A percentile compares a stretch with the other conserved stretches of the same genome.
Conservation (phyloP, 2,797 vertebrate genomes). For the Phrynocephalus forsythii region DNA sequence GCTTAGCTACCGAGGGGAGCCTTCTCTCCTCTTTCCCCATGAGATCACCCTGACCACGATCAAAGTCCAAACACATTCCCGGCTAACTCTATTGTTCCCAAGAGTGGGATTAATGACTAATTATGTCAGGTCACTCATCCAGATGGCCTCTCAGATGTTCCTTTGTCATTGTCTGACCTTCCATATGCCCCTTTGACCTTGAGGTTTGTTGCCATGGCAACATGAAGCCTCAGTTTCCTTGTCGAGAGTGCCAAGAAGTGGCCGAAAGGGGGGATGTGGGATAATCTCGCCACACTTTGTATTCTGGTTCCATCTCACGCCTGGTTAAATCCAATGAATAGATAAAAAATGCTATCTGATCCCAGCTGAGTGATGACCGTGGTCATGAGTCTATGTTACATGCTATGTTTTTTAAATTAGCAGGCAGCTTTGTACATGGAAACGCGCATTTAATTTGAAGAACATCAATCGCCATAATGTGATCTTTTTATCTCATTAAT, state of each 20-base stretch:
- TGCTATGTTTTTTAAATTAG: slow-evolving; percentile 93
- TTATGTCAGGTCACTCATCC: slow-evolving; percentile 99
- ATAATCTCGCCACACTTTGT: slow-evolving; percentile 90
- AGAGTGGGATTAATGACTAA: slow-evolving; percentile 97
- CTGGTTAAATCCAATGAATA: slow-evolving; percentile 98
- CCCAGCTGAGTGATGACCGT: slow-evolving; percentile 88
- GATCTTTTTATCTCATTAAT: slow-evolving; percentile 97
- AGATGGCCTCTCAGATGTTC: slow-evolving; percentile 97
- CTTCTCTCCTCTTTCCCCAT: slow-evolving; percentile 82
- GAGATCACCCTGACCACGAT: slow-evolving; percentile 86
- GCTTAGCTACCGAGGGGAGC: slow-evolving; percentile 88
- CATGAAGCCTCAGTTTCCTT: slow-evolving; percentile 87
- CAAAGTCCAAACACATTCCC: slow-evolving; percentile 89
- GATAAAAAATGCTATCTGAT: slow-evolving; percentile 89
- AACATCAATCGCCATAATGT: slow-evolving; percentile 90
- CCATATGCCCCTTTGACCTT: slow-evolving; percentile 95
- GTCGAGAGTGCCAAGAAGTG: slow-evolving; percentile 83
- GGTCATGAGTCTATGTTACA: slow-evolving; percentile 97
- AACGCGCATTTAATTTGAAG: slow-evolving; percentile 92
- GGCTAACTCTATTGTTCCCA: slow-evolving; percentile 86
- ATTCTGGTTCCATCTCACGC: slow-evolving; percentile 92
- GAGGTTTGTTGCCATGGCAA: slow-evolving; percentile 92
- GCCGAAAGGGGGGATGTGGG: slow-evolving; percentile 78
- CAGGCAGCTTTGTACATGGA: slow-evolving; percentile 92
- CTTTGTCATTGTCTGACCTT: slow-evolving; percentile 90